Conservation (phyloP, 2,888 invertebrate species). For the Atherix ibis region DNA sequence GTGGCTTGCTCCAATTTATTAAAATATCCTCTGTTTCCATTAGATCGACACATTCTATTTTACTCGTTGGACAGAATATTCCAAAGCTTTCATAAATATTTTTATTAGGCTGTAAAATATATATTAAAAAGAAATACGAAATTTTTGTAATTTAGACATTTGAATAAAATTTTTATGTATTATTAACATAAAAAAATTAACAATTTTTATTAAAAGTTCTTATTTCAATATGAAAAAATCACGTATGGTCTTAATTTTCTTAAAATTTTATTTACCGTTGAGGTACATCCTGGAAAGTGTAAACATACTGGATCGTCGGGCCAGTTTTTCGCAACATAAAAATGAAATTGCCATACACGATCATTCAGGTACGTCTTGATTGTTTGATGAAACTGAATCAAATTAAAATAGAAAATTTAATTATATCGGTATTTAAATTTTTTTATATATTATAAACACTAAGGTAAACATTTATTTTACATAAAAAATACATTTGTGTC, state of each 20-base stretch:
- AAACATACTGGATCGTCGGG: constrained; percentile 69
- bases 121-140: constrained; percentile 1
- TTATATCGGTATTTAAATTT: too few relatives aligned
- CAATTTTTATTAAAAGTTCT: constrained; percentile 1
- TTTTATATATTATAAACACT: too few relatives aligned
- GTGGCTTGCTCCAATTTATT: constrained; percentile 62
- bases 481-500: too few relatives aligned
- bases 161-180: background rate
- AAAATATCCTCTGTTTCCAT: constrained; percentile 61
- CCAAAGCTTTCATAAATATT: constrained; percentile 70
- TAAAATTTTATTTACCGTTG: constrained; percentile 46
- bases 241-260: too few relatives aligned
- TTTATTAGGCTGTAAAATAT: constrained; percentile 51
- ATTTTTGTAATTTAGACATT: too few relatives aligned
- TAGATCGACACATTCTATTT: constrained; percentile 53
- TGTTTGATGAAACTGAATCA: constrained; percentile 74
- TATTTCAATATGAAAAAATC: too few relatives aligned
- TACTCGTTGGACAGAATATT: constrained; percentile 67
- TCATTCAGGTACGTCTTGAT: constrained; percentile 76
- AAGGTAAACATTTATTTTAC: too few relatives aligned
- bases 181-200: constrained; percentile 1
- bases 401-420: too few relatives aligned
- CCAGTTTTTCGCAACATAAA: constrained; percentile 80
- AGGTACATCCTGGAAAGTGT: constrained; percentile 79
- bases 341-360: constrained; percentile 79